Percentiles rank a stretch among this genome's conserved stretches.
Evolutionary conservation across 2,113 vertebrate species (phyloP).

Genomic region (Colius striatus): DNA sequence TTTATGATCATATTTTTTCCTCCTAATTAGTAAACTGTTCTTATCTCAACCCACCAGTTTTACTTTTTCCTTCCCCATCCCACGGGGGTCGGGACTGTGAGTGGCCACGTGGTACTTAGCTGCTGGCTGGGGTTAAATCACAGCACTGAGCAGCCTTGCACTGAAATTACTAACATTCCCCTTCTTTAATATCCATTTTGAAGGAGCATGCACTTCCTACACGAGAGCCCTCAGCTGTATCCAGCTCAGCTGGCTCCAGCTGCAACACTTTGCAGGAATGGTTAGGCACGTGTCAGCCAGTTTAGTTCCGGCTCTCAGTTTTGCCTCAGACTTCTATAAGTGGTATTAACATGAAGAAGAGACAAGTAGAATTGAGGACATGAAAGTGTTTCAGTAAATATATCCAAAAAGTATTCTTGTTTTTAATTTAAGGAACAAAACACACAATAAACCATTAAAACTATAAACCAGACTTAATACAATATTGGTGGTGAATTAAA

Average conservation of each 20-base stretch:
- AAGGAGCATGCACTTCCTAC: not conserved
- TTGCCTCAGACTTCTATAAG: not conserved
- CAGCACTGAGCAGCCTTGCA: not conserved
- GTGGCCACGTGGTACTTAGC: too few relatives aligned
- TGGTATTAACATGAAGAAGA: not conserved
- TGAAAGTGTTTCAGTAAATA: not conserved
- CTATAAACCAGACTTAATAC: not conserved
- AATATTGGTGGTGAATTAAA: not conserved
- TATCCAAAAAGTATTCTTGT: not conserved
- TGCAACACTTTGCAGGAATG: not conserved
- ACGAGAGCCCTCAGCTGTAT: not conserved
- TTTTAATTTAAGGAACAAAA: constrained; percentile 34
- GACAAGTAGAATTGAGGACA: not conserved
- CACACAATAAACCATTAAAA: not conserved
- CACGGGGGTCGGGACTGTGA: too few relatives aligned
- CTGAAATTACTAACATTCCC: not conserved
- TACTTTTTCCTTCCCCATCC: too few relatives aligned
- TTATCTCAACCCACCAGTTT: too few relatives aligned
- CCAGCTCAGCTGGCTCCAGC: not conserved
- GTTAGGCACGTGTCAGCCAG: not conserved
- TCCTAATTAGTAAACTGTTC: too few relatives aligned
- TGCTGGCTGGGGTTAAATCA: too few relatives aligned
- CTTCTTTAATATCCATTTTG: not conserved
- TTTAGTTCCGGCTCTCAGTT: not conserved
- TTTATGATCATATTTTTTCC: too few relatives aligned